phyloP scores from a whole-genome alignment of 64 coral and sea anemone genomes.

The Stichodactyla helianthus region DNA sequence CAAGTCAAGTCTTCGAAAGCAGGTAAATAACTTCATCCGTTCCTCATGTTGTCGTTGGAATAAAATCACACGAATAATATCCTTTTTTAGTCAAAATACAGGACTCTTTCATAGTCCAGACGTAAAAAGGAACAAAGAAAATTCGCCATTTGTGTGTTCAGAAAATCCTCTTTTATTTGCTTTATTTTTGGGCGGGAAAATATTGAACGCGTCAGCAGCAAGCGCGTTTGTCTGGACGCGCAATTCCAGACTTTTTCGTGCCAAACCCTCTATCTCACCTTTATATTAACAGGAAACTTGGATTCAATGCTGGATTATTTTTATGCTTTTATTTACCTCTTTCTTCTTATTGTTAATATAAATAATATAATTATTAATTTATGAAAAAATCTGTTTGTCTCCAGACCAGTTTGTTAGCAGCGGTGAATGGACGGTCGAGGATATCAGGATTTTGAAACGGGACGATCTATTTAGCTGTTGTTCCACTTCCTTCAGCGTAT shows the following conservation, averaged over 20 bases:
- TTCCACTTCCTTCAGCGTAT: slow-evolving; percentile 9
- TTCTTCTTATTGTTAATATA: too few relatives aligned
- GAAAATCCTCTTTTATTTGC: neutral
- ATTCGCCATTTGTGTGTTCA: neutral
- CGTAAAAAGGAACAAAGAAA: too few relatives aligned
- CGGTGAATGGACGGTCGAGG: slow-evolving; percentile 39
- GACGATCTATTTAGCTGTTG: slow-evolving; percentile 26
- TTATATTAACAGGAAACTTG: too few relatives aligned
- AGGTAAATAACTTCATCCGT: neutral
- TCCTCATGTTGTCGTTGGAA: too few relatives aligned
- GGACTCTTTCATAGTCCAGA: too few relatives aligned
- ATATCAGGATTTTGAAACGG: neutral
- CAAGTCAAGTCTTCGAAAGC: neutral
- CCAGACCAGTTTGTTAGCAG: slow-evolving; percentile 38
- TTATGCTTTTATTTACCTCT: neutral
- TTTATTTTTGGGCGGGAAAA: neutral
- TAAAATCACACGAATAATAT: too few relatives aligned
- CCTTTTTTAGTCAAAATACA: too few relatives aligned
- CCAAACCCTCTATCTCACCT: neutral
- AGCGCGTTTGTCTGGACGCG: neutral
- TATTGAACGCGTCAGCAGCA: neutral
- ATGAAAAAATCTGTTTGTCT: neutral
- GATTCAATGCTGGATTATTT: too few relatives aligned
- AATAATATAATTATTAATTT: neutral
- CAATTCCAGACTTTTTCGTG: neutral